Evolutionary conservation across 2,888 invertebrate genomes (phyloP), one percentile per base, ranked within the genome.

Genomic region (Gerris lacustris): DNA sequence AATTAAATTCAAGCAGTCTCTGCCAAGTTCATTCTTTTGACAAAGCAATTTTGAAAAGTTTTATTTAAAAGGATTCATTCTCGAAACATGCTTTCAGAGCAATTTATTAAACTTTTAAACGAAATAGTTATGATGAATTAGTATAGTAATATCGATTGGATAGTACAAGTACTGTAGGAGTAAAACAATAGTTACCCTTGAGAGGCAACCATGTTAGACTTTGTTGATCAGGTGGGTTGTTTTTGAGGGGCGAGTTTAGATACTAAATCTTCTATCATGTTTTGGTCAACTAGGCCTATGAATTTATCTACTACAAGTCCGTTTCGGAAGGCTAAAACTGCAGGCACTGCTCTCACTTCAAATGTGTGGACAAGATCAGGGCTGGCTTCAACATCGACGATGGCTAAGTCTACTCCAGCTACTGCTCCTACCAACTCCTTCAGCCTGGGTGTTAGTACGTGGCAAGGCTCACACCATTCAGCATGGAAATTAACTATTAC

Each of bases 401-500:
- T 86, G 1, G 92, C 92, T 75, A 93, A 82, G 80, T 92, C 88
- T 69, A 93, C 83, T 76, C 88, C 83, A 69, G 88, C 86, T 2
- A 88, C 88, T 76, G 88, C 87, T 75, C 88, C 88, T 45, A 92
- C 85, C 69, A 93, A 80, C 79, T 91, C 89, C 76, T 86, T 86
- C 79, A 93, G 85, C 80, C 91, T 90, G 2, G 92, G 92, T 0
- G 92, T 92, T 15, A 93, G 83, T 77, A 92, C 90, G 81, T 91
- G 91, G 80, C 93, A 93, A 0, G 93, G 92, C 80, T 92, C 92
- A 78, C 93, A 93, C 93, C 93, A 93, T 76, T 93, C 92, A 0
- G 93, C 93, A 78, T 93, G 93, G 79, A 93, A 93, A 79, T 92
- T 93, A 0, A 93, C 92, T 79, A 93, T 91, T n/a, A 93, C 92